phyloP scores from a whole-genome alignment of 2,113 vertebrate species.

The Microcebus jonahi region DNA sequence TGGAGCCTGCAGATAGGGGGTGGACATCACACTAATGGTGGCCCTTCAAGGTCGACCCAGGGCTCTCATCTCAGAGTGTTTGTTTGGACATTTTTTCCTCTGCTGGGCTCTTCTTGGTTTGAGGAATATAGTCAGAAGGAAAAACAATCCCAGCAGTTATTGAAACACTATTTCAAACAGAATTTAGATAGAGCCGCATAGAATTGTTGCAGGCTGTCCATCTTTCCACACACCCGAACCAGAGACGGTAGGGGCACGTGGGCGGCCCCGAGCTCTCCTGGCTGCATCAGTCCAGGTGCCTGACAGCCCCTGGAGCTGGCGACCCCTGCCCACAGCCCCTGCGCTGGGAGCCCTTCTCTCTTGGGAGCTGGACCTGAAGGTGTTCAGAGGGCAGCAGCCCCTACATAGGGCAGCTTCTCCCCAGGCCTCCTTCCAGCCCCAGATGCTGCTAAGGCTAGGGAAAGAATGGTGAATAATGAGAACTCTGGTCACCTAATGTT shows the following conservation, averaged over 20 bases:
- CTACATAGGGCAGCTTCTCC: not conserved
- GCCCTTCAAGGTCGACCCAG: not conserved
- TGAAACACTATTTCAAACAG: not conserved
- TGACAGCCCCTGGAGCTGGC: not conserved
- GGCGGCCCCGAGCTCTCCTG: fast-evolving
- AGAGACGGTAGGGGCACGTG: not conserved
- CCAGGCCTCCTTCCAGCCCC: not conserved
- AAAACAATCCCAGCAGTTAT: not conserved
- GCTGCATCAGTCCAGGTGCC: not conserved
- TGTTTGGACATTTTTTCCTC: not conserved
- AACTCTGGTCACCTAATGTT: not conserved
- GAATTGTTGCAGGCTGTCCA: fast-evolving
- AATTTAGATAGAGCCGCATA: not conserved
- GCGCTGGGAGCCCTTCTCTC: not conserved
- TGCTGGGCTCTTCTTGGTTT: not conserved
- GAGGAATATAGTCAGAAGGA: not conserved
- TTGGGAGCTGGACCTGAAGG: not conserved
- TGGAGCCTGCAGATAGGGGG: not conserved
- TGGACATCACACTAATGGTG: not conserved
- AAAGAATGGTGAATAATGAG: fast-evolving
- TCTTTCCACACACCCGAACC: not conserved
- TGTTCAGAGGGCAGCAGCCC: not conserved
- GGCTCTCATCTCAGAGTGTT: not conserved
- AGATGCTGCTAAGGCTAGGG: not conserved
- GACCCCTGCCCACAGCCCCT: not conserved